Evolutionary conservation across 2,113 vertebrate species (phyloP).

Genomic region (Notarius lentiginosus): DNA sequence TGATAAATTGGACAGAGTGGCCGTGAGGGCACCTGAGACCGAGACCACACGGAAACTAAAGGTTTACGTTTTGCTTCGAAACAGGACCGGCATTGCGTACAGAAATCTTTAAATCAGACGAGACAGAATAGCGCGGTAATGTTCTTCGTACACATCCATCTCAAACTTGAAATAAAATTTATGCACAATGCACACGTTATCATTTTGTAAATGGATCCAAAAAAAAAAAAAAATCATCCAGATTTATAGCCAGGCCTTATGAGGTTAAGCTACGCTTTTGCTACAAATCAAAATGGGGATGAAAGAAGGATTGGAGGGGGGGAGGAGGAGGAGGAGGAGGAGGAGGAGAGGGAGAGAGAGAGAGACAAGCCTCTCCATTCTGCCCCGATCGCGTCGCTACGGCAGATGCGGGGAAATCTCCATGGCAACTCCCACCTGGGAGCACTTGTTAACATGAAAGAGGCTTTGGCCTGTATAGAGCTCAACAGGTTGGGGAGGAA

Average conservation of each 20-base stretch:
- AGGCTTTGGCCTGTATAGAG: conserved; percentile 45
- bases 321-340: conserved; percentile 23
- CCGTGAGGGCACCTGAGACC: conserved; percentile 16
- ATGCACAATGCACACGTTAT: conserved; percentile 9
- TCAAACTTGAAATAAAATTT: conserved; percentile 28
- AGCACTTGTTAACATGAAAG: conserved; percentile 64
- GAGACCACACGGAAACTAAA: conserved; percentile 30
- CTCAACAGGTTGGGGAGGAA: conserved; percentile 57
- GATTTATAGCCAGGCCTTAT: conserved; percentile 43
- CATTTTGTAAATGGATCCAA: conserved; percentile 13
- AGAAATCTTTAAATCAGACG: not conserved
- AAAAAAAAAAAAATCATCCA: conserved; percentile 10
- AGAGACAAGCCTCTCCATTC: conserved; percentile 45
- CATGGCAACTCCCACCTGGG: conserved; percentile 67
- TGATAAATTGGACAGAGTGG: conserved; percentile 35
- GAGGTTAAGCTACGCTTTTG: conserved; percentile 37
- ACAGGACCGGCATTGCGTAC: not conserved
- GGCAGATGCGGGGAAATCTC: conserved; percentile 56
- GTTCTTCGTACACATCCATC: not conserved
- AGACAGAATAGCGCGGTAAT: conserved; percentile 24
- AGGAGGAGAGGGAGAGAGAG: not conserved
- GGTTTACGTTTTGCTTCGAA: not conserved
- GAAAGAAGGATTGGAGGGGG: conserved; percentile 28
- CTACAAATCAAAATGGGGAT: conserved; percentile 36
- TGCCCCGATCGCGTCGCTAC: conserved; percentile 53